A percentile compares a stretch with the other conserved stretches of the same genome.
Evolutionary conservation across 2,113 vertebrate species (phyloP).

Genomic region (Semicossyphus pulcher): DNA sequence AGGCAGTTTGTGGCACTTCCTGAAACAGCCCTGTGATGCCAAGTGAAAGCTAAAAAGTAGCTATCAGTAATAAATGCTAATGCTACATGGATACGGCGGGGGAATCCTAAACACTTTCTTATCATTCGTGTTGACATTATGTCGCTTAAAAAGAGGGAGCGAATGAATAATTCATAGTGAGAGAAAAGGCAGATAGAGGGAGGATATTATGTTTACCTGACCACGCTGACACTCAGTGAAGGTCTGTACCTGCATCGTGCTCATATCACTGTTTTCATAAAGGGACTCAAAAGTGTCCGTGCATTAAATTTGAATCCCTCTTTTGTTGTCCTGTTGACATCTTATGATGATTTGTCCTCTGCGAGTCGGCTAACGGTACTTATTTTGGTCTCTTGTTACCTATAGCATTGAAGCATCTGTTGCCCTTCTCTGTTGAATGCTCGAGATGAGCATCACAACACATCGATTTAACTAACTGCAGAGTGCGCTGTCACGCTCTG

Average conservation of each 20-base stretch:
- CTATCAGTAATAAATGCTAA: conserved; percentile 48
- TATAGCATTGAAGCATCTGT: conserved; percentile 3
- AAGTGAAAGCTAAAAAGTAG: conserved; percentile 34
- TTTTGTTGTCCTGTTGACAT: conserved; percentile 10
- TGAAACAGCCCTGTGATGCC: conserved; percentile 18
- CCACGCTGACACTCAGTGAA: conserved; percentile 21
- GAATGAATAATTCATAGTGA: conserved; percentile 65
- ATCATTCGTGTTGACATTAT: conserved; percentile 51
- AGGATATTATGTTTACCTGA: conserved; percentile 50
- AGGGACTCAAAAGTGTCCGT: not conserved
- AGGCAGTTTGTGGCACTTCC: not conserved
- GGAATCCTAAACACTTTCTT: conserved; percentile 46
- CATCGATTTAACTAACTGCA: conserved; percentile 66
- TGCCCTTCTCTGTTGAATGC: conserved; percentile 9
- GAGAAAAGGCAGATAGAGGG: conserved; percentile 39
- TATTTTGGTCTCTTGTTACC: conserved; percentile 1
- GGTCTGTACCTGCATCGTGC: conserved; percentile 2
- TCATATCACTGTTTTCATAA: conserved; percentile 30
- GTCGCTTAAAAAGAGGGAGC: conserved; percentile 36
- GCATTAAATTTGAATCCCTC: not conserved
- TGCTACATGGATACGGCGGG: conserved; percentile 40
- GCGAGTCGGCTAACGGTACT: not conserved
- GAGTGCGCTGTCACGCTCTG: conserved; percentile 63
- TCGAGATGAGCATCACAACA: conserved; percentile 28
- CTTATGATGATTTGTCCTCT: not conserved